phyloP scores from a whole-genome alignment of 2,797 vertebrate species.

The Peromyscus attwateri region DNA sequence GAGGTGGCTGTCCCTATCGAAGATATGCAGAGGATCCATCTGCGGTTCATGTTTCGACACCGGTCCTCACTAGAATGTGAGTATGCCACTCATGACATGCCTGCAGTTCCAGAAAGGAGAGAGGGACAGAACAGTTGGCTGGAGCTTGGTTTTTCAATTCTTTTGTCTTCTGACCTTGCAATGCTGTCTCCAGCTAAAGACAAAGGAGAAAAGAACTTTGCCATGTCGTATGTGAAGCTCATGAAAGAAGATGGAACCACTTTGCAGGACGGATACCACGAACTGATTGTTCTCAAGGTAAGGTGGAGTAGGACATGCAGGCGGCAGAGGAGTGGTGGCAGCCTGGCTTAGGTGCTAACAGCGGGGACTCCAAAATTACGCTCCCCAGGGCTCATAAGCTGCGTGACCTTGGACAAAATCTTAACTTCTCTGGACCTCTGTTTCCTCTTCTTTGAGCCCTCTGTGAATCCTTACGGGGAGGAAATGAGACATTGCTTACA shows the following conservation, averaged over 20 bases:
- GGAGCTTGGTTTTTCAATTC: neutral
- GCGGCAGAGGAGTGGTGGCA: too few species aligned
- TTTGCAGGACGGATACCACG: slow-evolving; percentile 94
- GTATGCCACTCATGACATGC: slow-evolving; percentile 79
- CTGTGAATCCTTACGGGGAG: neutral
- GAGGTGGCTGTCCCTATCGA: slow-evolving; percentile 98
- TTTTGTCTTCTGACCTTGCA: slow-evolving; percentile 24
- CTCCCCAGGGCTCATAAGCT: neutral
- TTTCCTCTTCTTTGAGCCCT: neutral
- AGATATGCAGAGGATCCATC: slow-evolving; percentile 97
- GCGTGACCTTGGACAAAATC: neutral
- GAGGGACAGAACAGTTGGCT: too few species aligned
- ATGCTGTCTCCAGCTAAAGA: slow-evolving; percentile 93
- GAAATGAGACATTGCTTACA: neutral
- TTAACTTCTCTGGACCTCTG: neutral
- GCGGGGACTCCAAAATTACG: neutral
- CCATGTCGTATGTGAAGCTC: slow-evolving; percentile 97
- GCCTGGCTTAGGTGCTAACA: neutral
- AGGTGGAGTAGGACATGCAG: neutral
- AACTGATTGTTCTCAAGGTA: slow-evolving; percentile 97
- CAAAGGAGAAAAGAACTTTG: slow-evolving; percentile 98
- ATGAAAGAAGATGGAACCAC: slow-evolving; percentile 99
- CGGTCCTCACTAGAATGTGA: slow-evolving; percentile 98
- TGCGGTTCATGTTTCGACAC: slow-evolving; percentile 98
- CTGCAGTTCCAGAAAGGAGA: neutral